Conservation (phyloP, 2,113 vertebrate genomes). For the Turnix velox region DNA sequence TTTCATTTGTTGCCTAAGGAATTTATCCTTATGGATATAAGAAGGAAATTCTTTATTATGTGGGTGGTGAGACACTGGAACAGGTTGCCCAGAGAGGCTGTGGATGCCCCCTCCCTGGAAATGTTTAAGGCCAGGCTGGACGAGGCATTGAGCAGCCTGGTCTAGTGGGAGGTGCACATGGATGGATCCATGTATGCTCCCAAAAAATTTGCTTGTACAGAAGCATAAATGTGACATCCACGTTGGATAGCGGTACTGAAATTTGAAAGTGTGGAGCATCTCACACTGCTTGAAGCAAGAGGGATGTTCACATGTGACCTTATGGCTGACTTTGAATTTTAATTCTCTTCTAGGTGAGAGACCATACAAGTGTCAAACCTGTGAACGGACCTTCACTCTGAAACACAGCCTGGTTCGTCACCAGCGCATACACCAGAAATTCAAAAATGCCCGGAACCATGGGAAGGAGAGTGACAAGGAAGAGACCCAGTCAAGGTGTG, state of each 20-base stretch:
- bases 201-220: neutral
- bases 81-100: too few relatives aligned
- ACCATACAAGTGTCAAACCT: conserved; percentile 93
- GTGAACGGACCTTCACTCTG: conserved; percentile 93
- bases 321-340: neutral
- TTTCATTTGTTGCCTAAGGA: neutral
- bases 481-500: conserved; percentile 58
- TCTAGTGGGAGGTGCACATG: too few relatives aligned
- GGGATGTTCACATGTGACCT: neutral
- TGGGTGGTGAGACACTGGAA: too few relatives aligned
- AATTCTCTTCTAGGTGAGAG: conserved; percentile 81
- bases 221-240: neutral
- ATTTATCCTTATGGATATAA: neutral
- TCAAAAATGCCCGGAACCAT: conserved; percentile 65
- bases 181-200: too few relatives aligned
- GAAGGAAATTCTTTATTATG: too few relatives aligned
- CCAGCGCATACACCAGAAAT: conserved; percentile 93
- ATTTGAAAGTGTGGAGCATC: neutral
- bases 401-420: conserved; percentile 98
- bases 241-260: neutral
- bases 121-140: too few relatives aligned
- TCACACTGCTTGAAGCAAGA: neutral
- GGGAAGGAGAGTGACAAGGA: conserved; percentile 75
- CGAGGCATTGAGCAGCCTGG: too few relatives aligned
- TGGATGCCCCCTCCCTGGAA: too few relatives aligned